phyloP scores from a whole-genome alignment of 2,888 invertebrate species.

The Ochropleura plecta region DNA sequence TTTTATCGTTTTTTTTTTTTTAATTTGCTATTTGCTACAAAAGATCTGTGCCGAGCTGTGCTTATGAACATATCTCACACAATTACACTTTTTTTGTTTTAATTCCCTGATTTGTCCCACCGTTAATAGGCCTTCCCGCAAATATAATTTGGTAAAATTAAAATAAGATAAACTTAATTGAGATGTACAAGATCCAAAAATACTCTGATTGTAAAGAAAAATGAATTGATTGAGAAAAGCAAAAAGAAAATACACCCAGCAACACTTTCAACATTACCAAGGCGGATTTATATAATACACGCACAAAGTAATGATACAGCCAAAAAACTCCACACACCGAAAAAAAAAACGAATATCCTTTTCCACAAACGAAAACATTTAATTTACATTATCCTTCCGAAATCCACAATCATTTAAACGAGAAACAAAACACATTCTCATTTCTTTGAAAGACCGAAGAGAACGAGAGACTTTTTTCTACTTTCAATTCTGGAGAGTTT shows the following conservation, averaged over 20 bases:
- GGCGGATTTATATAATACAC: slow-evolving; percentile 27
- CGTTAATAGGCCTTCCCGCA: no score
- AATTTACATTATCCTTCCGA: slow-evolving; percentile 48
- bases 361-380: slow-evolving; percentile 46
- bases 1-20: no score
- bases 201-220: no score
- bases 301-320: slow-evolving; percentile 26
- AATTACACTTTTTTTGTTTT: no score
- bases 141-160: no score
- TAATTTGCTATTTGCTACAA: no score
- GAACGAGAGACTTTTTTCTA: slow-evolving; percentile 14
- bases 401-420: slow-evolving; percentile 42
- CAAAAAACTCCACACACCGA: slow-evolving; percentile 16
- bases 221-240: no score
- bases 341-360: slow-evolving; percentile 41
- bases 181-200: no score
- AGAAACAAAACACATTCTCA: slow-evolving; percentile 48
- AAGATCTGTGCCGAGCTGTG: no score
- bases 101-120: no score
- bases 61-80: no score
- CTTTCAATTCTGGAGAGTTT: slow-evolving; percentile 59
- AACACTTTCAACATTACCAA: neutral
- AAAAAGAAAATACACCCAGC: neutral
- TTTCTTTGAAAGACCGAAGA: slow-evolving; percentile 22
- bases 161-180: no score